A percentile compares a stretch with the other conserved stretches of the same genome.
Conservation (phyloP, 2,888 invertebrate species). For the Helleia helle region DNA sequence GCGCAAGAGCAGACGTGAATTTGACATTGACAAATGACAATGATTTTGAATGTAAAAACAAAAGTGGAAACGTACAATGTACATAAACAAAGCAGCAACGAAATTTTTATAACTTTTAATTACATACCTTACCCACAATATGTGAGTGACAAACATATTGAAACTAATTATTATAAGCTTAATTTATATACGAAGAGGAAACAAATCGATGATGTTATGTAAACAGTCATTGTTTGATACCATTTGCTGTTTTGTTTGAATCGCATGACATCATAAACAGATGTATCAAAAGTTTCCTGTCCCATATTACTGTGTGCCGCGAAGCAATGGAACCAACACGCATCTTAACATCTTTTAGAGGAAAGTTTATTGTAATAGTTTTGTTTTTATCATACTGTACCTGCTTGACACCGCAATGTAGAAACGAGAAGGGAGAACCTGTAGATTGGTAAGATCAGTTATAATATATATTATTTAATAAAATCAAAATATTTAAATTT, state of each 20-base stretch:
- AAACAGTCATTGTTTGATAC: conserved; percentile 45
- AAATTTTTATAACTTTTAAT: too few relatives aligned
- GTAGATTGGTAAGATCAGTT: conserved; percentile 85
- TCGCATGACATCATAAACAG: conserved; percentile 43
- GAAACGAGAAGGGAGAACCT: conserved; percentile 76
- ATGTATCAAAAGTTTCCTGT: conserved; percentile 44
- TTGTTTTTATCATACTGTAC: conserved; percentile 34
- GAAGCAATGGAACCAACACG: conserved; percentile 34
- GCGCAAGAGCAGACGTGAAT: too few relatives aligned
- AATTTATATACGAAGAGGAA: conserved; percentile 20
- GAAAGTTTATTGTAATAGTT: conserved; percentile 30
- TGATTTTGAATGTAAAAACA: too few relatives aligned
- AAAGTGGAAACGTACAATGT: too few relatives aligned
- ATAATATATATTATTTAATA: too few relatives aligned
- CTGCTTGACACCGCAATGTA: conserved; percentile 56
- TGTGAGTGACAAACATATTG: too few relatives aligned
- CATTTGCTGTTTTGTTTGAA: conserved; percentile 30
- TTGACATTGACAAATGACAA: too few relatives aligned
- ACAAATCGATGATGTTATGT: conserved; percentile 31
- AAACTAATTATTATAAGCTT: neutral
- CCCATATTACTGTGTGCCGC: conserved; percentile 36
- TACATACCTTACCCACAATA: too few relatives aligned
- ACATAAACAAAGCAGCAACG: too few relatives aligned
- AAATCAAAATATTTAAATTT: too few relatives aligned
- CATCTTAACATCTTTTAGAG: conserved; percentile 30